Percentiles rank a stretch among this genome's conserved stretches.
phyloP scores from a whole-genome alignment of 2,113 vertebrate genomes.

The Mustela nigripes region DNA sequence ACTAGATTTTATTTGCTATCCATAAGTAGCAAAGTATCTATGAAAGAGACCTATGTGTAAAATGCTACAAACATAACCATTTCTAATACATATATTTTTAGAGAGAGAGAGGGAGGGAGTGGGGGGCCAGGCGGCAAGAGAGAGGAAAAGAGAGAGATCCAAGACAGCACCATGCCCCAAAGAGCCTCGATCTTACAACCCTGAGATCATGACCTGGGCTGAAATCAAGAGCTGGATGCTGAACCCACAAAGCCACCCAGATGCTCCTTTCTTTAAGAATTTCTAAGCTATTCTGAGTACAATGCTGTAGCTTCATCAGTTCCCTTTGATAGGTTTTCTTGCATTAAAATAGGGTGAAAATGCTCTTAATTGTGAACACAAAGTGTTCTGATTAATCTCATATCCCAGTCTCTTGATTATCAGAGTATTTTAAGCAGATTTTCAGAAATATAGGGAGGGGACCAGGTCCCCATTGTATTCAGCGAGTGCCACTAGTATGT shows the following conservation, averaged over 20 bases:
- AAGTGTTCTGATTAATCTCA: neutral
- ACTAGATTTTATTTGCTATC: conserved; percentile 65
- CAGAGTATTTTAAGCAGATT: neutral
- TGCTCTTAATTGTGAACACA: neutral
- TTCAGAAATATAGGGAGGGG: neutral
- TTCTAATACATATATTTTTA: neutral
- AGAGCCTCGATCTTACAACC: neutral
- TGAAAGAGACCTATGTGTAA: conserved; percentile 65
- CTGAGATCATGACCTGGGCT: neutral
- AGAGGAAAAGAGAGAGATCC: neutral
- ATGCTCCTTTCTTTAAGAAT: neutral
- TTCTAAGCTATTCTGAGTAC: neutral
- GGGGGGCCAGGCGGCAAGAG: neutral
- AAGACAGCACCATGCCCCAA: neutral
- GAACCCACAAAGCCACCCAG: neutral
- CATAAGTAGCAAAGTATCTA: conserved; percentile 61
- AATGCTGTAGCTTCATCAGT: neutral
- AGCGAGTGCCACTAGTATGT: neutral
- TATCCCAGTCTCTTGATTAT: neutral
- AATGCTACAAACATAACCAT: conserved; percentile 55
- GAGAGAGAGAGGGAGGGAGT: neutral
- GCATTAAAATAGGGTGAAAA: neutral
- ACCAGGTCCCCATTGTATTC: neutral
- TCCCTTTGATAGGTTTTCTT: neutral
- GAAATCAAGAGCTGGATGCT: neutral